Percentiles rank a stretch among this genome's conserved stretches.
These are phyloP conservation scores for Grapholita molesta DNA, from an alignment of 1,140 invertebrate genomes.

Conservation along the genomic window DNA sequence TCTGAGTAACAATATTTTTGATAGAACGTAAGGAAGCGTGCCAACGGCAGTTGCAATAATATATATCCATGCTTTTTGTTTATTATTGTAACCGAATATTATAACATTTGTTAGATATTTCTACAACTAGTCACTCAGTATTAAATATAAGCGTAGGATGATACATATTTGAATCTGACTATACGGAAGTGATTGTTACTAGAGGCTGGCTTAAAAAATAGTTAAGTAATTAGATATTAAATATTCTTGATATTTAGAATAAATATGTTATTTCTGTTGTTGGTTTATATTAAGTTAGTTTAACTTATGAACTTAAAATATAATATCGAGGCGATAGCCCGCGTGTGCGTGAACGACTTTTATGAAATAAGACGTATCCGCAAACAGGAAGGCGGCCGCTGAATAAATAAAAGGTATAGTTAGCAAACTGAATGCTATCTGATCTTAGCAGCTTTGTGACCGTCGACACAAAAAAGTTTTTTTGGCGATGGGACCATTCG, in stretches of 20 bases:
- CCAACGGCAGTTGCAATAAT: slow-evolving; percentile 60
- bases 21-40: slow-evolving; percentile 49
- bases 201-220: too few relatives aligned
- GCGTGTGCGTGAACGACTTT: neutral
- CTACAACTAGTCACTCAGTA: too few relatives aligned
- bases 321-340: neutral
- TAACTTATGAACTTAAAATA: too few relatives aligned
- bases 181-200: too few relatives aligned
- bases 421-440: slow-evolving; percentile 59
- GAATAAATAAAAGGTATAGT: slow-evolving; percentile 48
- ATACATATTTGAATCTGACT: too few relatives aligned
- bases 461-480: slow-evolving; percentile 37
- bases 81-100: slow-evolving; percentile 44
- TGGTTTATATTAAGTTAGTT: too few relatives aligned
- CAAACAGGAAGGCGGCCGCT: slow-evolving; percentile 19
- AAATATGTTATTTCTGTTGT: too few relatives aligned
- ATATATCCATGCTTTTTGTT: slow-evolving; percentile 44
- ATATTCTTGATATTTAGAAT: too few relatives aligned
- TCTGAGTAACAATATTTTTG: slow-evolving; percentile 37
- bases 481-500: slow-evolving; percentile 44
- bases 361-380: slow-evolving; percentile 44
- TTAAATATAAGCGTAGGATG: too few relatives aligned
- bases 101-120: too few relatives aligned
- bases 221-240: too few relatives aligned
- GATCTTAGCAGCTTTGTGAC: slow-evolving; percentile 45